phyloP scores from a whole-genome alignment of 2,797 vertebrate genomes.

The Bovichtus diacanthus region DNA sequence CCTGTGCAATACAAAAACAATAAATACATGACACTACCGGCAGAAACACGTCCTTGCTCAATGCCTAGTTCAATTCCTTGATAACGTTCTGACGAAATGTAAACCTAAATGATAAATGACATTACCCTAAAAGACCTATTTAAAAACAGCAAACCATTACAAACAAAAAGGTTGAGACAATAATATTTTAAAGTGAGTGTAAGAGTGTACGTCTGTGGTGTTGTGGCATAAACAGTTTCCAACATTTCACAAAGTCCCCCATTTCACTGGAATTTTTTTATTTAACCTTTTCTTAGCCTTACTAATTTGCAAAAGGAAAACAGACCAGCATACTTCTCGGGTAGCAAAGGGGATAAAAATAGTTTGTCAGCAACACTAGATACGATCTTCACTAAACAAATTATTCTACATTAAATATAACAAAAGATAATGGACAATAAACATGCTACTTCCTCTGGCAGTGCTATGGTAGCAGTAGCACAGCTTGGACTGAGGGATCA shows the following conservation, averaged over 20 bases:
- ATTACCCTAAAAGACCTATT: not conserved
- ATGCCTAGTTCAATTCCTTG: not conserved
- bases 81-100: not conserved
- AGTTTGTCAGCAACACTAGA: conserved; percentile 21
- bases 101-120: not conserved
- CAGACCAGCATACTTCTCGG: not conserved
- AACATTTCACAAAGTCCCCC: not conserved
- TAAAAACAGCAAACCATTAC: not conserved
- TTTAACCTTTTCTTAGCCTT: not conserved
- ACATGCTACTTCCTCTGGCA: conserved; percentile 43
- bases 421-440: conserved; percentile 29
- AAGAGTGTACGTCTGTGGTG: not conserved
- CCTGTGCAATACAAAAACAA: not conserved
- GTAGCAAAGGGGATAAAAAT: conserved; percentile 27
- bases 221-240: not conserved
- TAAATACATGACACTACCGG: not conserved
- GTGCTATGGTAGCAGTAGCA: conserved; percentile 5
- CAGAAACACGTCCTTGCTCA: not conserved
- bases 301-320: conserved; percentile 15
- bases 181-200: not conserved
- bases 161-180: not conserved
- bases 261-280: not conserved
- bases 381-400: conserved; percentile 47
- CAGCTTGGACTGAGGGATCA: conserved; percentile 3
- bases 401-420: conserved; percentile 46